A percentile compares a stretch with the other conserved stretches of the same genome.
These are phyloP conservation scores for Gasteruption jaculator DNA, from an alignment of 2,888 invertebrate species.

Conservation along the genomic window DNA sequence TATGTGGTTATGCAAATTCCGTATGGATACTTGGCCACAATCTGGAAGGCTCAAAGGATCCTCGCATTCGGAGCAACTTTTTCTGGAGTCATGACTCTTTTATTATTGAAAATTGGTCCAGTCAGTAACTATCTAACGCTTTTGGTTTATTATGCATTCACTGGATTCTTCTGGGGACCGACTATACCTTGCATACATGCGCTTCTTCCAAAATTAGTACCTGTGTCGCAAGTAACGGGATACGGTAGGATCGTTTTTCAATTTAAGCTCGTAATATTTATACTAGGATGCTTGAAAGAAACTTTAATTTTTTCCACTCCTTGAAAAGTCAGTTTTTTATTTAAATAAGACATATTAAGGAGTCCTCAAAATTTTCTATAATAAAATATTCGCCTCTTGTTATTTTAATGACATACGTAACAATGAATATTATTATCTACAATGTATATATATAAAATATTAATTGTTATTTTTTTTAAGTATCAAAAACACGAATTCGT, in stretches of 20 bases:
- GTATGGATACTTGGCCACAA: conserved; percentile 58
- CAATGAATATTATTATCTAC: too few species aligned
- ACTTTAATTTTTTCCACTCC: too few species aligned
- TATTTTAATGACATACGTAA: too few species aligned
- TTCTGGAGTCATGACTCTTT: conserved; percentile 49
- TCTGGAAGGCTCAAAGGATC: conserved; percentile 55
- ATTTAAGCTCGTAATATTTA: too few species aligned
- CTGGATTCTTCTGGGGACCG: conserved; percentile 71
- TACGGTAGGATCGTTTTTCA: conserved; percentile 47
- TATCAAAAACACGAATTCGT: too few species aligned
- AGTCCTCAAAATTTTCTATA: too few species aligned
- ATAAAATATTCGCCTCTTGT: too few species aligned
- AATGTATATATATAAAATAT: too few species aligned
- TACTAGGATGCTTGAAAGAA: too few species aligned
- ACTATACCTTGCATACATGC: conserved; percentile 69
- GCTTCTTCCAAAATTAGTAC: conserved; percentile 69
- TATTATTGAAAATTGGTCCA: conserved; percentile 52
- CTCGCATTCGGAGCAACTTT: conserved; percentile 45
- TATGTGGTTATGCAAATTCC: conserved; percentile 70
- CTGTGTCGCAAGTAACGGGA: conserved; percentile 55
- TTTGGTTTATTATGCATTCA: conserved; percentile 62
- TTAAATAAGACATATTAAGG: too few species aligned
- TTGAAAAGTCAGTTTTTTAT: too few species aligned
- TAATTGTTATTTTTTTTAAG: neutral
- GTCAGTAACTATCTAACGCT: conserved; percentile 61